A percentile compares a stretch with the other conserved stretches of the same genome.
These are phyloP conservation scores for Nephrotoma flavescens DNA, from an alignment of 2,888 invertebrate genomes.

Conservation along the genomic window DNA sequence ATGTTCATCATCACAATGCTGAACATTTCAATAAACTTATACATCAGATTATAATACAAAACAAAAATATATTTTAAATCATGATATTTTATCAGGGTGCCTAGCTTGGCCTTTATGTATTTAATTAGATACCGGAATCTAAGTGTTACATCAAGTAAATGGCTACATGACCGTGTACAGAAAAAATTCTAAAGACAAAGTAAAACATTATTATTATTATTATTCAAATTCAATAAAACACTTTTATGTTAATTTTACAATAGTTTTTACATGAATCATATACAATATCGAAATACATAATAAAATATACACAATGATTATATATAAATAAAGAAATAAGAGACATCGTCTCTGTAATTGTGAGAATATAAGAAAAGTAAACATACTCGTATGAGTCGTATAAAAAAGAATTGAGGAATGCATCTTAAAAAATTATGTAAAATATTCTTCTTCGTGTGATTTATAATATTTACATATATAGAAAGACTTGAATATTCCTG, in stretches of 20 bases:
- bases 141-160: neutral
- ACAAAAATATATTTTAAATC: neutral
- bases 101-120: neutral
- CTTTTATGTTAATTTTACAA: neutral
- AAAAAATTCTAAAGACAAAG: neutral
- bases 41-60: neutral
- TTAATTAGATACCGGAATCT: neutral
- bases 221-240: neutral
- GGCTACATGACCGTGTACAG: neutral
- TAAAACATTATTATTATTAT: neutral
- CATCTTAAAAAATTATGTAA: neutral
- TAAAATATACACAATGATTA: neutral
- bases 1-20: neutral
- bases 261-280: neutral
- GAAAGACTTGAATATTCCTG: neutral
- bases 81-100: neutral
- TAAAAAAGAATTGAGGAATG: neutral
- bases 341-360: neutral
- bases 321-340: neutral
- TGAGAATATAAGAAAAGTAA: neutral
- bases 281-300: neutral
- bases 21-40: neutral
- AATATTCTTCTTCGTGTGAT: too few relatives aligned
- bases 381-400: neutral
- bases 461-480: neutral